These are phyloP conservation scores for Myiozetetes cayanensis DNA, from an alignment of 2,113 vertebrate species.

Conservation along the genomic window DNA sequence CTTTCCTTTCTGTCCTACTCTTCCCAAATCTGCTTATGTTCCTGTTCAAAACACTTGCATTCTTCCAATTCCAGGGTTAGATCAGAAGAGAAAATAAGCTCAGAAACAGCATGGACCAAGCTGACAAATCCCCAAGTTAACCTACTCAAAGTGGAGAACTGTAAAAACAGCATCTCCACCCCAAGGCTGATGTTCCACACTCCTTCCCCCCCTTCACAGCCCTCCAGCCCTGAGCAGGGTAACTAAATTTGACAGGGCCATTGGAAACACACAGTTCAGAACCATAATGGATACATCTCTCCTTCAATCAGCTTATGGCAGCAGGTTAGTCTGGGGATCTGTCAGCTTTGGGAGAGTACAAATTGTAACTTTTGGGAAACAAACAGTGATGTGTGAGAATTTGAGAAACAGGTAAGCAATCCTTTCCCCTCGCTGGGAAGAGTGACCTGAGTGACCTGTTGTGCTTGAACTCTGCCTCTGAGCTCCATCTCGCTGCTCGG, in stretches of 20 bases:
- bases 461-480: neutral
- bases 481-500: neutral
- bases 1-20: neutral
- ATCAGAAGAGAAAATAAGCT: neutral
- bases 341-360: neutral
- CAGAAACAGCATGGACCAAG: neutral
- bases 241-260: neutral
- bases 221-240: neutral
- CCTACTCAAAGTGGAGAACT: neutral
- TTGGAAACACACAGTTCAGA: neutral
- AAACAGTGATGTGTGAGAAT: neutral
- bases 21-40: neutral
- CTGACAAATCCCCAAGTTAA: neutral
- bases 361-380: neutral
- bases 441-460: accelerated
- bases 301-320: neutral
- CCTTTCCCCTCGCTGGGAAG: neutral
- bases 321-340: neutral
- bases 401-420: neutral
- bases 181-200: neutral
- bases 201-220: neutral
- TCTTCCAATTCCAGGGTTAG: neutral
- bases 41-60: neutral
- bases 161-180: neutral
- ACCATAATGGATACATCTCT: accelerated